These are phyloP conservation scores for Drosophila ironensis DNA, from an alignment of 1,140 invertebrate genomes.

Conservation along the genomic window DNA sequence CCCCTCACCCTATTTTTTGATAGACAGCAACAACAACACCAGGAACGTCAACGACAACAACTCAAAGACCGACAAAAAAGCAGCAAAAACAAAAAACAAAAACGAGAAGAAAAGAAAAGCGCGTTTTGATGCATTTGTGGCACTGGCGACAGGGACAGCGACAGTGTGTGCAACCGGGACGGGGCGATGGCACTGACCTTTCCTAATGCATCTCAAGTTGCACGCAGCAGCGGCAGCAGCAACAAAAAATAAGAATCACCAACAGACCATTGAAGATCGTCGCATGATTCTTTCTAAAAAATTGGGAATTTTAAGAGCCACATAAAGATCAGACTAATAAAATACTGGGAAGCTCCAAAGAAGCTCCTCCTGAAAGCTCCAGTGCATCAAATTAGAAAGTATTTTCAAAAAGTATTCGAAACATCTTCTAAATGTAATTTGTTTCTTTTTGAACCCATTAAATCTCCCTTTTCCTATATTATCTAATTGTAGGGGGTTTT, in stretches of 20 bases:
- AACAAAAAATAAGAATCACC: constrained; percentile 10
- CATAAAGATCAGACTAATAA: constrained; percentile 7
- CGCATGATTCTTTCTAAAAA: constrained; percentile 26
- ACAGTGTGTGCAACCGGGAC: not conserved
- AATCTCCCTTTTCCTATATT: too few relatives aligned
- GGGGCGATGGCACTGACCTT: constrained; percentile 68
- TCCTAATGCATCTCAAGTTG: constrained; percentile 75
- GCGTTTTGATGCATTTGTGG: constrained; percentile 77
- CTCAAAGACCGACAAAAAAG: constrained; percentile 57
- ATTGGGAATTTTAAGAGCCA: constrained; percentile 27
- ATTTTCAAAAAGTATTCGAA: too few relatives aligned
- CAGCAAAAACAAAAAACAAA: constrained; percentile 8
- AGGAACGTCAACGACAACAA: constrained; percentile 30
- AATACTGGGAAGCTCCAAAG: too few relatives aligned
- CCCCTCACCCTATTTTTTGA: constrained; percentile 8
- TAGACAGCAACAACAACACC: constrained; percentile 14
- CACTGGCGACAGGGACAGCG: constrained; percentile 45
- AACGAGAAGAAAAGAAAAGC: constrained; percentile 40
- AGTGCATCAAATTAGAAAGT: too few relatives aligned
- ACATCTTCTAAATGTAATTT: too few relatives aligned
- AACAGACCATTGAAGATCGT: constrained; percentile 23
- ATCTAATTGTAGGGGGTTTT: too few relatives aligned
- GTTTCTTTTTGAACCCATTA: too few relatives aligned
- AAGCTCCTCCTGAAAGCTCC: too few relatives aligned
- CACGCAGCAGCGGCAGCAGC: constrained; percentile 35